A percentile compares a stretch with the other conserved stretches of the same genome.
phyloP scores from a whole-genome alignment of 2,797 vertebrate genomes.

The Zonotrichia albicollis region DNA sequence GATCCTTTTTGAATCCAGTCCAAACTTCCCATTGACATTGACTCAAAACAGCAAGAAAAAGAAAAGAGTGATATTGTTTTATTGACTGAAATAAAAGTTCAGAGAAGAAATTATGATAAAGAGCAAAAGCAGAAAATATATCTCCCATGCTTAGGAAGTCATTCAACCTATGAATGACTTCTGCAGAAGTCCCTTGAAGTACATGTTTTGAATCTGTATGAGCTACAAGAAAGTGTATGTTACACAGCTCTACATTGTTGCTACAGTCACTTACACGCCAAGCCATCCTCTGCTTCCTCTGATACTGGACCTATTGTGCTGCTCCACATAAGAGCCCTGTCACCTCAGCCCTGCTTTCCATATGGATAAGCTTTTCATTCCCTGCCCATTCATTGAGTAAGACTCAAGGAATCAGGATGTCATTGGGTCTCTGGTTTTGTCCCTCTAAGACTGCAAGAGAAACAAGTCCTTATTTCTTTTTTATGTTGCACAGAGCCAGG shows the following conservation, averaged over 20 bases:
- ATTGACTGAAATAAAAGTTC: neutral
- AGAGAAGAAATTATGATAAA: neutral
- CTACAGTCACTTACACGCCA: neutral
- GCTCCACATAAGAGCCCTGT: neutral
- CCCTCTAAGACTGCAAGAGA: neutral
- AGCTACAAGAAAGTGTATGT: neutral
- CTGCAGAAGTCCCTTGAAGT: neutral
- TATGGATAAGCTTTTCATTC: neutral
- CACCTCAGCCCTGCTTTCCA: neutral
- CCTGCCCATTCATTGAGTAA: neutral
- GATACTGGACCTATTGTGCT: neutral
- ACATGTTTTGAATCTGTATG: neutral
- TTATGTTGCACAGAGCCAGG: neutral
- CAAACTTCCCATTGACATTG: neutral
- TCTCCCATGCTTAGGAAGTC: neutral
- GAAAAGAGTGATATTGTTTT: neutral
- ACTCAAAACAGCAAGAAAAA: neutral
- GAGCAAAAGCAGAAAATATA: neutral
- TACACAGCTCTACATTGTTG: neutral
- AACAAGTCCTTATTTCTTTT: neutral
- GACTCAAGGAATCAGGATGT: neutral
- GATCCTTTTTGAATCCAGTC: rapidly evolving
- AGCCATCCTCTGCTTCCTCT: neutral
- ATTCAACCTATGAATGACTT: neutral
- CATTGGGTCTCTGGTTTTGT: neutral